Conservation (phyloP, 1,140 invertebrate genomes). For the Agrilus planipennis region DNA sequence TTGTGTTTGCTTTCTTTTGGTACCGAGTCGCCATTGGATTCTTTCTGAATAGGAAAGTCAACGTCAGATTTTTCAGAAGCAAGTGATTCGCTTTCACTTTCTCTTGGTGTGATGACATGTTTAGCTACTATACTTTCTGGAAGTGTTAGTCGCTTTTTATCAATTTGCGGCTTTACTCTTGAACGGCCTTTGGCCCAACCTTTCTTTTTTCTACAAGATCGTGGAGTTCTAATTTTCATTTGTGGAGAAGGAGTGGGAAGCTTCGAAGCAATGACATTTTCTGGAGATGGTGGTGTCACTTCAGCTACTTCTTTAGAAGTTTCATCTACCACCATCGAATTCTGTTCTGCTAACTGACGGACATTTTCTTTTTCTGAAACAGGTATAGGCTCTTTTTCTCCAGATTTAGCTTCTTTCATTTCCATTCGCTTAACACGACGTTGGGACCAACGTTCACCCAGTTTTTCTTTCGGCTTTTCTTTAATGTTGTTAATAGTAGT, state of each 20-base stretch:
- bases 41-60: conserved; percentile 11
- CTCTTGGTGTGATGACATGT: conserved; percentile 18
- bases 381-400: conserved; percentile 6
- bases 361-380: conserved; percentile 3
- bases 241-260: conserved; percentile 14
- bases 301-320: neutral
- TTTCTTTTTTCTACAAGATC: conserved; percentile 29
- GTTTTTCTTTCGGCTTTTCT: neutral
- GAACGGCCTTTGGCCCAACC: conserved; percentile 30
- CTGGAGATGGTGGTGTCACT: conserved; percentile 2
- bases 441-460: conserved; percentile 33
- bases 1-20: conserved; percentile 35
- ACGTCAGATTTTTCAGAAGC: conserved; percentile 27
- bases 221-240: conserved; percentile 18
- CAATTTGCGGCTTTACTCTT: conserved; percentile 4
- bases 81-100: conserved; percentile 27
- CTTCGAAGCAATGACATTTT: neutral
- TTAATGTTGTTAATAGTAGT: neutral
- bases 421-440: conserved; percentile 30
- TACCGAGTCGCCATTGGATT: neutral
- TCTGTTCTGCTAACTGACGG: neutral
- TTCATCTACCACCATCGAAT: conserved; percentile 3
- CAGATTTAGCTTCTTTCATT: conserved; percentile 11
- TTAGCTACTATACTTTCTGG: conserved; percentile 24
- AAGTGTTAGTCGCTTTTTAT: conserved; percentile 21